These are phyloP conservation scores for Ceyx erithaca DNA, from an alignment of 2,797 vertebrate species.

Conservation along the genomic window DNA sequence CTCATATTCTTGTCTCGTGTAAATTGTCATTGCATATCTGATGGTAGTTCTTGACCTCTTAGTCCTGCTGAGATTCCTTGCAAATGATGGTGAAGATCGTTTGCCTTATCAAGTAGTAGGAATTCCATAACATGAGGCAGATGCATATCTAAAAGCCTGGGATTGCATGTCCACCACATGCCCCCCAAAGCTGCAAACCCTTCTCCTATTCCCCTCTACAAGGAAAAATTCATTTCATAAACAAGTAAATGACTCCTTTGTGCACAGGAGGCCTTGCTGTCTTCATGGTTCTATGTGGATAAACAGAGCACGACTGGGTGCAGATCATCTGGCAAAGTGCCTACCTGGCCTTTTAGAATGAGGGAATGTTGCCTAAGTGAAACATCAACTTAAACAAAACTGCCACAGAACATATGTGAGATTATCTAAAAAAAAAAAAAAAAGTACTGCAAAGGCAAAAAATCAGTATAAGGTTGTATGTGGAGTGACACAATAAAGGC, in stretches of 20 bases:
- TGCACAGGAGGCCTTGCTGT: neutral
- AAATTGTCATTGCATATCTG: neutral
- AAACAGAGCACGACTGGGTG: neutral
- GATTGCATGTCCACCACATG: fast-evolving
- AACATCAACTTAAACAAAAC: neutral
- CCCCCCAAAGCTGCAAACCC: neutral
- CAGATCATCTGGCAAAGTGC: neutral
- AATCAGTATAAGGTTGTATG: neutral
- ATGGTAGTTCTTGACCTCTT: neutral
- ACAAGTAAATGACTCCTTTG: neutral
- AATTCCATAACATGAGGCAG: neutral
- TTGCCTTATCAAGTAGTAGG: neutral
- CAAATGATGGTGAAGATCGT: neutral
- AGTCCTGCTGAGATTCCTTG: neutral
- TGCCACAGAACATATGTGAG: neutral
- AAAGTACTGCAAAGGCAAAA: neutral
- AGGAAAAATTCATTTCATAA: neutral
- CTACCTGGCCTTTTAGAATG: neutral
- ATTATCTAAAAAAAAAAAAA: fast-evolving
- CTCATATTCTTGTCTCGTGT: neutral
- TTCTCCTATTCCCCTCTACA: neutral
- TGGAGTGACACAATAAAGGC: neutral
- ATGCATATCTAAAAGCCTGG: neutral
- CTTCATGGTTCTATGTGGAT: fast-evolving
- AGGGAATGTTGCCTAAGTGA: neutral